Evolutionary conservation across 2,797 vertebrate species (phyloP), one percentile per base, ranked within the genome.

Genomic region (Simalia tracyae): DNA sequence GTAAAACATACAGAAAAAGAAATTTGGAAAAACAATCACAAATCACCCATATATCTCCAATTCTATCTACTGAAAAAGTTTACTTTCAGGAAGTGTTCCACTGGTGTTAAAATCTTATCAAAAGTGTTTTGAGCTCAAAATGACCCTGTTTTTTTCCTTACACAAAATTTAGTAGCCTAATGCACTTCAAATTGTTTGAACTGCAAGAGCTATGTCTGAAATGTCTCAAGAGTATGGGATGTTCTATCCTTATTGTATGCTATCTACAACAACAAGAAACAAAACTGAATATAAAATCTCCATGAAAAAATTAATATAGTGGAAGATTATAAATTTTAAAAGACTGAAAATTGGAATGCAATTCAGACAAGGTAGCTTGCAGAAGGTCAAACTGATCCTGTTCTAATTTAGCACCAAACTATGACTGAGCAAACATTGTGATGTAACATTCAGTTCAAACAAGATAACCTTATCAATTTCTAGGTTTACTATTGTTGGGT

Each of bases 1-100:
- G 63, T 46, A 93, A 96, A 95, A 4, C 24, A 14, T 12, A 89
- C 64, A 31, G 28, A 92, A 28, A 22, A 42, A 60, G n/a, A 88
- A n/a, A 88, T 54, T 84, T 66, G 42, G 6, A 26, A 87, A 88
- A 89, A 54, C 11, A 89, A n/a, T n/a, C 8, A 68, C 4, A 36
- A n/a, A 22, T 68, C 9, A 64, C 3, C 14, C 31, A 59, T 31
- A 17, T 22, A 36, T 9, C 15, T 59, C n/a, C 10, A 36, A 31
- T 60, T 22, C 17, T 31, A 19, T 36, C 57, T 86, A 60, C 12
- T 63, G 8, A 63, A 28, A 54, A 31, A 17, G 24, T 60, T 90
- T 90, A 12, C 10, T 54, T 19, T 19, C 28, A 61, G 26, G 26
- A 64, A 64, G 63, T 28, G 24, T 26, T 64, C 8, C 63, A 64